Evolutionary conservation across 1,140 invertebrate genomes (phyloP).

Genomic region (Polyergus mexicanus): DNA sequence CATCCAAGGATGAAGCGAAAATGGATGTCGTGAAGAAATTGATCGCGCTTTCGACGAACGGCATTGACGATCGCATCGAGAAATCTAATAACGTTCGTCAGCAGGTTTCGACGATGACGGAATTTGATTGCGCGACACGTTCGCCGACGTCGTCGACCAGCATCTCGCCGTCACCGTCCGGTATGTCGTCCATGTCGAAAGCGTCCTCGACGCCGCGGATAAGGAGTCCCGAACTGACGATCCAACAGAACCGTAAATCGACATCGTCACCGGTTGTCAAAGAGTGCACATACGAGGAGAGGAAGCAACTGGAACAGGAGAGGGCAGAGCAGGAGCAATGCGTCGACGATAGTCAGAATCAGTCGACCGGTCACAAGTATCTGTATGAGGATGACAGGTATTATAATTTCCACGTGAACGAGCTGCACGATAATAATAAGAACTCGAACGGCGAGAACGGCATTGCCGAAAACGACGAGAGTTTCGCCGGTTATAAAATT

Average conservation of each 20-base stretch:
- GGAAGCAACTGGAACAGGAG: slow-evolving; percentile 86
- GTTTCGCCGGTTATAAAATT: slow-evolving; percentile 93
- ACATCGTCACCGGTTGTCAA: slow-evolving; percentile 86
- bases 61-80: neutral
- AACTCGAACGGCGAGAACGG: slow-evolving; percentile 81
- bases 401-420: slow-evolving; percentile 94
- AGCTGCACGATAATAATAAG: slow-evolving; percentile 88
- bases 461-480: slow-evolving; percentile 88
- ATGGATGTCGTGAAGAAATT: slow-evolving; percentile 40
- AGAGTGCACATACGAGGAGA: slow-evolving; percentile 90
- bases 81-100: neutral
- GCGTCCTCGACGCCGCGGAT: slow-evolving; percentile 76
- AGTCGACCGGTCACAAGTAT: slow-evolving; percentile 85
- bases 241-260: slow-evolving; percentile 62
- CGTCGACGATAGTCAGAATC: slow-evolving; percentile 79
- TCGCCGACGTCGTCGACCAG: slow-evolving; percentile 61
- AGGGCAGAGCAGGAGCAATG: slow-evolving; percentile 85
- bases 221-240: slow-evolving; percentile 67
- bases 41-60: slow-evolving; percentile 34
- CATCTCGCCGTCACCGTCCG: slow-evolving; percentile 74
- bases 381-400: slow-evolving; percentile 91
- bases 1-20: slow-evolving; percentile 32
- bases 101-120: slow-evolving; percentile 26
- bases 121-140: slow-evolving; percentile 59
- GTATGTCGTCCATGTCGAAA: slow-evolving; percentile 75